phyloP scores from a whole-genome alignment of 2,797 vertebrate species.

The Cirrhinus molitorella region DNA sequence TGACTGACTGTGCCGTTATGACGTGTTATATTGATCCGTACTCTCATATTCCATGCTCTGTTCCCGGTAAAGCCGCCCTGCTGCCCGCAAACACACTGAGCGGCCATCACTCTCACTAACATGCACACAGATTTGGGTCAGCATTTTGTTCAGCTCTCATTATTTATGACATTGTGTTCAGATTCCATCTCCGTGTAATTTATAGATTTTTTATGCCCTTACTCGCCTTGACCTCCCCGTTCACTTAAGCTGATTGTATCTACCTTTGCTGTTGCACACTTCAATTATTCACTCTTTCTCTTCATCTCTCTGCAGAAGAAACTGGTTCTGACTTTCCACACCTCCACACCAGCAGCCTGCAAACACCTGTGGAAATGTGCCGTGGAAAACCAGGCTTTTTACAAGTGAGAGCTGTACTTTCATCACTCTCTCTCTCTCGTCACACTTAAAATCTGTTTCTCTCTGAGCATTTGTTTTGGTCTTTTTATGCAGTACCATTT shows the following conservation, averaged over 20 bases:
- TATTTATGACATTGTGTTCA: slow-evolving; percentile 37
- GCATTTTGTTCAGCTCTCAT: slow-evolving; percentile 56
- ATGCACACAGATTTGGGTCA: slow-evolving; percentile 46
- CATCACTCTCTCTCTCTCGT: background rate
- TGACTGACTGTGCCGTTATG: slow-evolving; percentile 9
- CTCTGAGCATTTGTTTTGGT: background rate
- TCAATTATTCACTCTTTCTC: slow-evolving; percentile 62
- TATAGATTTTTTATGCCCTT: slow-evolving; percentile 29
- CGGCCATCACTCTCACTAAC: slow-evolving; percentile 14
- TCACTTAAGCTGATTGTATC: slow-evolving; percentile 40
- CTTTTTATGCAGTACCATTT: background rate
- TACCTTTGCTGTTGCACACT: slow-evolving; percentile 36
- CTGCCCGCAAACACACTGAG: slow-evolving; percentile 8
- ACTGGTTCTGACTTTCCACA: slow-evolving; percentile 94
- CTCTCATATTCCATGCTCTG: slow-evolving; percentile 27
- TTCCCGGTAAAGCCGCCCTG: slow-evolving; percentile 30
- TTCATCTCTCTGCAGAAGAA: slow-evolving; percentile 88
- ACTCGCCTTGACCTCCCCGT: slow-evolving; percentile 8
- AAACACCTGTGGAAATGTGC: slow-evolving; percentile 99
- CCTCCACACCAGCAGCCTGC: slow-evolving; percentile 96
- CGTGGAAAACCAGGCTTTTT: slow-evolving; percentile 98
- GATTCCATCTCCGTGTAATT: slow-evolving; percentile 54
- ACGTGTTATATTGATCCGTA: slow-evolving; percentile 19
- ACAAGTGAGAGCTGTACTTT: slow-evolving; percentile 83
- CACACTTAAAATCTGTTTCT: no score